phyloP scores from a whole-genome alignment of 2,888 invertebrate genomes.

The Tetropium fuscum region DNA sequence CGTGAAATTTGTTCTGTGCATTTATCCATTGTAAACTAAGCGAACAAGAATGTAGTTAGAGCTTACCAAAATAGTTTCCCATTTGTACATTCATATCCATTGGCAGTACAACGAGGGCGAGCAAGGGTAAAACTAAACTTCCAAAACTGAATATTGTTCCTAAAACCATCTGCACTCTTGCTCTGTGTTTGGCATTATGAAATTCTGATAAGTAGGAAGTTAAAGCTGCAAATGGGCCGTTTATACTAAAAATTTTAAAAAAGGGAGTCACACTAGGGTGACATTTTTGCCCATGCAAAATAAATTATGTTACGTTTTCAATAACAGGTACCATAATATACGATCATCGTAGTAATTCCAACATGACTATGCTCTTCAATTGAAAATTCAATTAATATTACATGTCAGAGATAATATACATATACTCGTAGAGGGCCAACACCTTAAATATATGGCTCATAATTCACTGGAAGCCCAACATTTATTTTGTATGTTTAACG shows the following conservation, averaged over 20 bases:
- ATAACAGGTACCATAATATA: neutral
- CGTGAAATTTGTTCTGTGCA: no score
- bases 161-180: slow-evolving; percentile 74
- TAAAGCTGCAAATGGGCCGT: slow-evolving; percentile 81
- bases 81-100: slow-evolving; percentile 57
- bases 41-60: no score
- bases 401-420: no score
- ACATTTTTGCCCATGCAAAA: neutral
- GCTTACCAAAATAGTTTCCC: slow-evolving; percentile 46
- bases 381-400: no score
- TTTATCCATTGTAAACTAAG: no score
- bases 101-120: slow-evolving; percentile 81
- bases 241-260: slow-evolving; percentile 66
- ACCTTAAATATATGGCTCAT: no score
- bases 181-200: slow-evolving; percentile 74
- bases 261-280: neutral
- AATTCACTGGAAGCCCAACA: no score
- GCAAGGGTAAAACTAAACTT: slow-evolving; percentile 73
- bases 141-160: slow-evolving; percentile 77
- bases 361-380: no score
- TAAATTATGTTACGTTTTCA: neutral
- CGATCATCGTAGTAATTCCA: no score
- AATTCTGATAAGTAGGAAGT: slow-evolving; percentile 81
- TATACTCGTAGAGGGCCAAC: no score
- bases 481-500: no score